Percentiles rank a stretch among this genome's conserved stretches.
Evolutionary conservation across 2,888 invertebrate genomes (phyloP).

Genomic region (Punctoribates punctum): DNA sequence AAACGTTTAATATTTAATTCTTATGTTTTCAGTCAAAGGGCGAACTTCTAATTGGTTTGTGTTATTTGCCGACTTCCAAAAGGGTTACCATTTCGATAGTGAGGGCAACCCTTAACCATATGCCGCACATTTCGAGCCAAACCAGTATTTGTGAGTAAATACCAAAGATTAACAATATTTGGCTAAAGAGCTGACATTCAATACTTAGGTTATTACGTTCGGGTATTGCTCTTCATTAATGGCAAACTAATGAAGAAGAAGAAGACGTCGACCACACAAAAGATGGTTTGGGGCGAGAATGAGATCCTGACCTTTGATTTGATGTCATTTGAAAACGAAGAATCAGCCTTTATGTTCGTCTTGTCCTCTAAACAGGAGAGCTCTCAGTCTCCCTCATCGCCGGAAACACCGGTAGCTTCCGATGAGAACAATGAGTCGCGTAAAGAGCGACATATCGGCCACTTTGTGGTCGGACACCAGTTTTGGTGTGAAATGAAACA

Average conservation of each 20-base stretch:
- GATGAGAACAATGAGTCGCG: constrained; percentile 26
- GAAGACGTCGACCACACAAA: constrained; percentile 41
- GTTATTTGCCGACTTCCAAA: constrained; percentile 44
- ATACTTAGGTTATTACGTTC: constrained; percentile 41
- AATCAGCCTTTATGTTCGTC: constrained; percentile 42
- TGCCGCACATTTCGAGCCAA: neutral
- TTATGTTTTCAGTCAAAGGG: constrained; percentile 38
- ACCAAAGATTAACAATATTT: neutral
- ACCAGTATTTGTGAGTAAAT: neutral
- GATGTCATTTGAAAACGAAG: constrained; percentile 16
- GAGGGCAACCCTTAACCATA: constrained; percentile 41
- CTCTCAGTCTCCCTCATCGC: constrained; percentile 41
- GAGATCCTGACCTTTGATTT: constrained; percentile 42
- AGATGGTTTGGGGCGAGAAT: constrained; percentile 41
- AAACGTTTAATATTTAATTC: too few relatives aligned
- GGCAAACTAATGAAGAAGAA: constrained; percentile 45
- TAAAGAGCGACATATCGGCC: constrained; percentile 44
- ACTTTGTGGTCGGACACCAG: constrained; percentile 36
- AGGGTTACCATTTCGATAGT: constrained; percentile 39
- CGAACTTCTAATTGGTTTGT: constrained; percentile 39
- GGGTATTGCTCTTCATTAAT: constrained; percentile 42
- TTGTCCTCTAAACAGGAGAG: constrained; percentile 35
- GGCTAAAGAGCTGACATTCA: neutral
- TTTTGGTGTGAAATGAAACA: constrained; percentile 42
- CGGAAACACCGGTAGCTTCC: constrained; percentile 39